These are phyloP conservation scores for Falcunculus frontatus DNA, from an alignment of 2,113 vertebrate genomes.

Conservation along the genomic window DNA sequence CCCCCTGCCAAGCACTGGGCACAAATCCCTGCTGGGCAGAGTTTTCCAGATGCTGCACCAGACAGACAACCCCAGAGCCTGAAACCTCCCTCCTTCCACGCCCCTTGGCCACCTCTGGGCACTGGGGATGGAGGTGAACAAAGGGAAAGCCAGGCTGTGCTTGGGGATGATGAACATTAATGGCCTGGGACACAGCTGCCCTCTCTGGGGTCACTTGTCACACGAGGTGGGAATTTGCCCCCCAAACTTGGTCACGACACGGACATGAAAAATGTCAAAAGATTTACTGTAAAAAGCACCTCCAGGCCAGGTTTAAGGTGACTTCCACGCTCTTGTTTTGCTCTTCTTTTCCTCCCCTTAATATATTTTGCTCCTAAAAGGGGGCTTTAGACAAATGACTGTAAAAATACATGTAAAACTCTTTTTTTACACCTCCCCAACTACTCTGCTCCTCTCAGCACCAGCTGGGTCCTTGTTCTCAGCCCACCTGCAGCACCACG, in stretches of 20 bases:
- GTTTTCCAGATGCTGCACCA: neutral
- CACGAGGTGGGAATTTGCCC: neutral
- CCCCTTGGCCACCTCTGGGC: neutral
- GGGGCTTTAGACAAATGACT: too few species aligned
- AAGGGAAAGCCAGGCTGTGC: neutral
- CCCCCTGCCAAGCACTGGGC: neutral
- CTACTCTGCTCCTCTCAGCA: neutral
- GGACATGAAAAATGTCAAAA: neutral
- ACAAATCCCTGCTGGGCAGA: neutral
- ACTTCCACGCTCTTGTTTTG: neutral
- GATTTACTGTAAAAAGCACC: neutral
- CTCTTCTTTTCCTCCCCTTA: neutral
- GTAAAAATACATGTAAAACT: neutral
- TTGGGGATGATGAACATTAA: neutral
- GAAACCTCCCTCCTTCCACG: neutral
- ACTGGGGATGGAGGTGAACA: neutral
- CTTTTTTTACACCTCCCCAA: neutral
- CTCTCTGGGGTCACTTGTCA: neutral
- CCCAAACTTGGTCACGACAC: neutral
- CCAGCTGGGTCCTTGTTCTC: neutral
- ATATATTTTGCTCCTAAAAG: neutral
- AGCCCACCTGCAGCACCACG: fast-evolving
- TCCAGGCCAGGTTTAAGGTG: neutral
- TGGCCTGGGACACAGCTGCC: neutral
- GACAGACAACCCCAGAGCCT: neutral